Base-by-base conservation (phyloP, 2,888 invertebrate species). In the Ashinkailepas kermadecensis region DNA sequence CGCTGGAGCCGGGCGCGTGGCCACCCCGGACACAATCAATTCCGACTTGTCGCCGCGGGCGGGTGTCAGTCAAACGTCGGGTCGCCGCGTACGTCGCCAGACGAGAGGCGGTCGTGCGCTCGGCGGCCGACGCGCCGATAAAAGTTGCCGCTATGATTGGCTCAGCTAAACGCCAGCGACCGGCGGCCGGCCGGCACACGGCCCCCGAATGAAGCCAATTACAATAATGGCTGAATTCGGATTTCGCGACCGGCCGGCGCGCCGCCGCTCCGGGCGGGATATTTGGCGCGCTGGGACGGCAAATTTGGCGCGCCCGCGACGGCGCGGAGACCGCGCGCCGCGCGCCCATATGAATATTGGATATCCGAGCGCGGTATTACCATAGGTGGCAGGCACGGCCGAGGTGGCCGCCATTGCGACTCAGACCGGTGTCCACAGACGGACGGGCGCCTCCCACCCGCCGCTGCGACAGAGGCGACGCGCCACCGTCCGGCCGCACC, bases 111-210 rank as follows among this genome's bases (percentile, higher is more conserved):
- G 39, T 15, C 3, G 39, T 1, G 57, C 56, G n/a, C 4, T 15
- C 6, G 7, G 3, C 54, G 57, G 39, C 39, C 39, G 74, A 39
- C 74, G 54, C 74, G 7, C 25, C 74, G 74, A 23, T 58, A 58
- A n/a, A 56, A 78, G 12, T n/a, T n/a, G 12, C 78, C 56, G n/a
- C 11, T 21, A 12, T 23, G 57, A 79, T 79, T 79, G 79, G 79
- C 79, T 79, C 23, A 79, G 79, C 79, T 58, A 58, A 79, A 79
- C 79, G 79, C 6, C 57, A 23, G 13, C 21, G 74, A 54, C 18
- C 25, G 58, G n/a, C 57, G 58, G 13, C 83, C 81, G 82, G 82
- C 82, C 82, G 82, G 83, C 15, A 25, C 39, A 18, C n/a, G 21
- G 54, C 10, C 74, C 56, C 56, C 10, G 56, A 74, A 74, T 74